Conservation (phyloP, 2,113 vertebrate species). For the Rhabdomys dilectus region DNA sequence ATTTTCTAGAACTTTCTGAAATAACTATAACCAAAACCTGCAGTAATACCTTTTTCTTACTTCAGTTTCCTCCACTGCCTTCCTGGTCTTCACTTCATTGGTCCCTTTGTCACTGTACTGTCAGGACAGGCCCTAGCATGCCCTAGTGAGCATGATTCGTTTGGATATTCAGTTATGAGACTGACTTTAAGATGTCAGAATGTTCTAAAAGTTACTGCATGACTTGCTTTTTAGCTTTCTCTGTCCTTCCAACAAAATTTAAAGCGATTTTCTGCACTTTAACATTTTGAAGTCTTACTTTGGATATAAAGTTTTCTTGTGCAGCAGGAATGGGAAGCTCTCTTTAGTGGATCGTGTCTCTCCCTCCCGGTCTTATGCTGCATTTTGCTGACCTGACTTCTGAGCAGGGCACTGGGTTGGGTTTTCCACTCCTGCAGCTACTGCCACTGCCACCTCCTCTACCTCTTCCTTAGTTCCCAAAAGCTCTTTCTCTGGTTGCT, state of each 20-base stretch:
- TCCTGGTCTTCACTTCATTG: not conserved
- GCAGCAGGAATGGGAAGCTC: not conserved
- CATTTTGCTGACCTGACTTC: not conserved
- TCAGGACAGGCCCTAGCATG: not conserved
- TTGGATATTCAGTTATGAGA: not conserved
- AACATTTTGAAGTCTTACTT: not conserved
- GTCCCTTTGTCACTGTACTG: not conserved
- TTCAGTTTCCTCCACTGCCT: not conserved
- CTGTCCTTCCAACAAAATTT: not conserved
- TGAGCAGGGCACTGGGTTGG: not conserved
- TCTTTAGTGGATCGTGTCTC: not conserved
- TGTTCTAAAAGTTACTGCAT: not conserved
- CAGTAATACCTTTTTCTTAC: not conserved
- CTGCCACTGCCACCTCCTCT: too few species aligned
- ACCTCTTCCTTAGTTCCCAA: not conserved
- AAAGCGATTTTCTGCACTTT: not conserved
- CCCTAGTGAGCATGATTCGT: not conserved
- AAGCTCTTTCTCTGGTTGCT: not conserved
- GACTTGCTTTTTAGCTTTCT: not conserved
- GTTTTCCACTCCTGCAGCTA: not conserved
- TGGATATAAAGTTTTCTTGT: not conserved
- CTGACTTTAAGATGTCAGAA: not conserved
- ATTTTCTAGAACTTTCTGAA: constrained; percentile 1
- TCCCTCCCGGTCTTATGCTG: not conserved
- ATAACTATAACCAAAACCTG: not conserved